These are phyloP conservation scores for Pluvianellus socialis DNA, from an alignment of 2,113 vertebrate species.

Conservation along the genomic window DNA sequence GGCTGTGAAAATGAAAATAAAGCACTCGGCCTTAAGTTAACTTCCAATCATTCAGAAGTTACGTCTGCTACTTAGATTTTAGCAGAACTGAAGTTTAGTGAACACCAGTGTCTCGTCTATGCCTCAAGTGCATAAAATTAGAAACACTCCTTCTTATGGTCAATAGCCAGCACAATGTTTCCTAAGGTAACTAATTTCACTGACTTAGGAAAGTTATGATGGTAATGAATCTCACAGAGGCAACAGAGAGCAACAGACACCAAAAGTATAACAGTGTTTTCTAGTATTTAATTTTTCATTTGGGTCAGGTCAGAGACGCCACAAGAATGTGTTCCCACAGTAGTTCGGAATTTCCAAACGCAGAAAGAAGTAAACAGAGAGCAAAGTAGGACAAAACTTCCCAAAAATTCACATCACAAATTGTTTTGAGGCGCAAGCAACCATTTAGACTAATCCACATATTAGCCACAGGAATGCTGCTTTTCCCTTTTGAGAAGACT, in stretches of 20 bases:
- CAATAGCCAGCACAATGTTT: neutral
- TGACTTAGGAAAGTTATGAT: neutral
- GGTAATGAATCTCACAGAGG: neutral
- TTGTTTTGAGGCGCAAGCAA: neutral
- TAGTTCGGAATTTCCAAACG: neutral
- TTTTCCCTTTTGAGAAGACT: neutral
- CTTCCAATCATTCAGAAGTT: neutral
- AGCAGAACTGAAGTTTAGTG: neutral
- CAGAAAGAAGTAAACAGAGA: neutral
- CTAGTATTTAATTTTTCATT: neutral
- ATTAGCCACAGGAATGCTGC: neutral
- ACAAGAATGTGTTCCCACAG: neutral
- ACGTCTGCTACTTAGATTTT: neutral
- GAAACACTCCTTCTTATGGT: neutral
- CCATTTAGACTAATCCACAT: neutral
- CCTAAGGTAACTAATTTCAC: neutral
- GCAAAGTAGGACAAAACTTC: neutral
- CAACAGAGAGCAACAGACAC: neutral
- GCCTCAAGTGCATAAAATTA: neutral
- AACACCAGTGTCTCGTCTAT: neutral
- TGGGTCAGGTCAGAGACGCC: neutral
- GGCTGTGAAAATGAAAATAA: neutral
- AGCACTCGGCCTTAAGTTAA: neutral
- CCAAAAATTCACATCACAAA: neutral
- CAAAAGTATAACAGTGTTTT: neutral